Conservation (phyloP, 2,797 vertebrate genomes). For the Etheostoma perlongum region DNA sequence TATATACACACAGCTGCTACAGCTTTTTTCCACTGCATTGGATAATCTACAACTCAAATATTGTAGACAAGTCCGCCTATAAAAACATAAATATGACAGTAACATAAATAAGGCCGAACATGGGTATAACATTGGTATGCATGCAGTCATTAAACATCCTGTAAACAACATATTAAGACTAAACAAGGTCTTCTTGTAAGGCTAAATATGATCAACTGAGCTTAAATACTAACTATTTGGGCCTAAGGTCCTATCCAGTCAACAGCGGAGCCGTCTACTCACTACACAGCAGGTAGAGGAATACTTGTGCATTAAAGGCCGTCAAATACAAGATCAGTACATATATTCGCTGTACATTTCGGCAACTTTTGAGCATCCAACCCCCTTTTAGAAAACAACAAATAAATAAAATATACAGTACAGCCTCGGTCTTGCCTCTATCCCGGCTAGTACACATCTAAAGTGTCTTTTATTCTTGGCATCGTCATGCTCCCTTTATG, state of each 20-base stretch:
- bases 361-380: constrained; percentile 57
- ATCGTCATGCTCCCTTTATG: constrained; percentile 60
- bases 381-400: constrained; percentile 13
- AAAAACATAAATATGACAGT: constrained; percentile 58
- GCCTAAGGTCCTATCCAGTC: constrained; percentile 36
- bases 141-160: constrained; percentile 84
- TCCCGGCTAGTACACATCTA: constrained; percentile 55
- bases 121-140: constrained; percentile 79
- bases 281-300: constrained; percentile 71
- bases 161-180: constrained; percentile 88
- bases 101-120: constrained; percentile 84
- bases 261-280: constrained; percentile 59
- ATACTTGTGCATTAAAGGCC: constrained; percentile 75
- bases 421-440: constrained; percentile 57
- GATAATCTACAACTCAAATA: constrained; percentile 48
- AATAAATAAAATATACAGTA: constrained; percentile 37
- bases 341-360: constrained; percentile 74
- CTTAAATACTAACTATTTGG: constrained; percentile 65
- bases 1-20: constrained; percentile 64
- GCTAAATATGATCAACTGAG: constrained; percentile 81
- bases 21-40: constrained; percentile 39
- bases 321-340: constrained; percentile 67
- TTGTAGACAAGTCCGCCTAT: constrained; percentile 58
- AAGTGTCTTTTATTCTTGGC: constrained; percentile 70
- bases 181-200: constrained; percentile 85